Base-by-base conservation (phyloP, 2,888 invertebrate genomes). In the Parascotia fuliginaria region DNA sequence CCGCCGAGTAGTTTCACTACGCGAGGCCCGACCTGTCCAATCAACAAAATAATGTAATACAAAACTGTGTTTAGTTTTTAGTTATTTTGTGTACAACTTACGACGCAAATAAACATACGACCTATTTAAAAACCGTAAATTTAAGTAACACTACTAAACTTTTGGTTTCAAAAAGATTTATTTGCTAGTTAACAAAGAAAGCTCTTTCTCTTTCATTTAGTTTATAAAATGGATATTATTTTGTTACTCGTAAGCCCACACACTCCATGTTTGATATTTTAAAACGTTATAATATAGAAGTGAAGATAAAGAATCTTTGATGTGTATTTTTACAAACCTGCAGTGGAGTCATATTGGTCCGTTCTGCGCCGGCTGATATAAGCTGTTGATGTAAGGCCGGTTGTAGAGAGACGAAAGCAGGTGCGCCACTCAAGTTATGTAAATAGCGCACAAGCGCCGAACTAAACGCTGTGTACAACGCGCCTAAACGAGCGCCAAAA, bases 361-460 rank as follows among this genome's bases (percentile, higher is more conserved):
- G 73, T 11, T 91, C 92, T 0, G 84, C 57, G 12, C 81, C 83
- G 0, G 81, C 77, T 0, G 83, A 73, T 2, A 85, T 68, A 14
- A 92, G 78, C 29, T 92, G 92, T 44, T 89, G 91, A 34, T 88
- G 81, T 45, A 92, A 62, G 2, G 87, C 87, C 0, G 89, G 85
- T 63, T 89, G 89, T 38, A 89, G 70, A 1, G 83, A 65, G 0
- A 83, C 79, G 65, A 89, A 89, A 0, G 85, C 78, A 1, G 86
- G 77, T 27, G 87, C 75, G 2, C 86, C 86, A 52, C 84, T 84
- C 71, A 92, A 60, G 60, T 90, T 90, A 83, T 96, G 96, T 37
- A 96, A 94, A 78, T 97, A 96, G 38, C 96, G 94, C 45, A 96
- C 96, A 24, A 97, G 87, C 3, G 96, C 95, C 19, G 95, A 93